Evolutionary conservation across 2,113 vertebrate genomes (phyloP).

Genomic region (Panurus biarmicus): DNA sequence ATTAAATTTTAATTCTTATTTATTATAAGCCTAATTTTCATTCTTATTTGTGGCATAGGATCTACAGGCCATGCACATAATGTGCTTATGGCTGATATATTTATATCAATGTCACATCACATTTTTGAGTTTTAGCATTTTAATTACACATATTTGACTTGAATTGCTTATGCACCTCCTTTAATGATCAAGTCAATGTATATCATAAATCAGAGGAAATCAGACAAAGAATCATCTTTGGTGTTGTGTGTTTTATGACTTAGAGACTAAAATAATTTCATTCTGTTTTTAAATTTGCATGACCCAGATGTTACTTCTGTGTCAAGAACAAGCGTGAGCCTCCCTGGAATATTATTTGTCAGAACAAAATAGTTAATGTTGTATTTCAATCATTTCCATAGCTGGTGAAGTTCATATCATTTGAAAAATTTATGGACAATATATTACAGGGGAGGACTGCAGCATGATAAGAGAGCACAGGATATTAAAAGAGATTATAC

Average conservation of each 20-base stretch:
- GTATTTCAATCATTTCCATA: neutral
- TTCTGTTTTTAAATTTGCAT: neutral
- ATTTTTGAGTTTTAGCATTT: neutral
- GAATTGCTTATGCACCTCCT: neutral
- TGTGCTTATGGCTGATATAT: neutral
- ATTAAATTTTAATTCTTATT: too few species aligned
- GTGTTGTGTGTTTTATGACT: neutral
- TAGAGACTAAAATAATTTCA: neutral
- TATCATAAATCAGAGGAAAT: neutral
- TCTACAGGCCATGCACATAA: neutral
- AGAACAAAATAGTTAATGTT: neutral
- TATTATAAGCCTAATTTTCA: too few species aligned
- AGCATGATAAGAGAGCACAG: neutral
- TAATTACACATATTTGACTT: neutral
- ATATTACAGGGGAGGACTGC: neutral
- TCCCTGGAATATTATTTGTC: neutral
- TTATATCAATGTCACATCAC: neutral
- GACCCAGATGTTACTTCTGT: neutral
- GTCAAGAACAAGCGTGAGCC: rapidly evolving
- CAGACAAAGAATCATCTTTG: neutral
- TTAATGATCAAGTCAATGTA: neutral
- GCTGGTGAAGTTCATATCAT: neutral
- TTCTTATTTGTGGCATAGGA: neutral
- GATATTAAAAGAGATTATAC: constrained; percentile 10
- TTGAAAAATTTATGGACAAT: neutral